These are phyloP conservation scores for Dermolepida albohirtum DNA, from an alignment of 2,888 invertebrate genomes.

Conservation along the genomic window DNA sequence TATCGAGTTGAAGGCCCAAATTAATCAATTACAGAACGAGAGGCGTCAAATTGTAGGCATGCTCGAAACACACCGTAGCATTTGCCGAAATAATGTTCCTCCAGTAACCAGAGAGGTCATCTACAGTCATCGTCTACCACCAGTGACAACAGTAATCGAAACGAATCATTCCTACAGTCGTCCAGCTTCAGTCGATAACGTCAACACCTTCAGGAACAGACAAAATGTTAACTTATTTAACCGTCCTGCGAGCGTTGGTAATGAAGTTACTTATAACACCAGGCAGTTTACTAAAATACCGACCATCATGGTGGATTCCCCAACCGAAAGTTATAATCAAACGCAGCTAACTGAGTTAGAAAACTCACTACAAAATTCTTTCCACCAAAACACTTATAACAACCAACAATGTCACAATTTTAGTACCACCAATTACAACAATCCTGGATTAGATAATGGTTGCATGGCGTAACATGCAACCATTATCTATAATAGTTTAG, in stretches of 20 bases:
- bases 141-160: slow-evolving; percentile 61
- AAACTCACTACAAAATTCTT: slow-evolving; percentile 55
- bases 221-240: slow-evolving; percentile 55
- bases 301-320: slow-evolving; percentile 68
- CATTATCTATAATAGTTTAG: neutral
- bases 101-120: slow-evolving; percentile 59
- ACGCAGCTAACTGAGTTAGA: slow-evolving; percentile 69
- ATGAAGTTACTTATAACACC: slow-evolving; percentile 51
- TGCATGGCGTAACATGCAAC: slow-evolving; percentile 70
- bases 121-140: slow-evolving; percentile 57
- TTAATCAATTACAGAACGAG: slow-evolving; percentile 84
- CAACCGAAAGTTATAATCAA: slow-evolving; percentile 65
- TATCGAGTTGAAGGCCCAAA: slow-evolving; percentile 84
- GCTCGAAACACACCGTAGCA: slow-evolving; percentile 79
- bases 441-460: slow-evolving; percentile 70
- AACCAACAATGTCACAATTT: slow-evolving; percentile 71
- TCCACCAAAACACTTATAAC: slow-evolving; percentile 55
- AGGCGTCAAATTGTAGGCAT: slow-evolving; percentile 82
- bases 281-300: slow-evolving; percentile 57
- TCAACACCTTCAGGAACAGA: slow-evolving; percentile 47
- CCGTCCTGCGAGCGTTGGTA: slow-evolving; percentile 56
- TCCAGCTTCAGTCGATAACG: slow-evolving; percentile 54
- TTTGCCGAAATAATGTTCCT: slow-evolving; percentile 70
- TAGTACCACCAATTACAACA: slow-evolving; percentile 68
- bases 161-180: slow-evolving; percentile 59